Evolutionary conservation across 2,888 invertebrate genomes (phyloP), one percentile per base, ranked within the genome.

Genomic region (Smittia aterrima): DNA sequence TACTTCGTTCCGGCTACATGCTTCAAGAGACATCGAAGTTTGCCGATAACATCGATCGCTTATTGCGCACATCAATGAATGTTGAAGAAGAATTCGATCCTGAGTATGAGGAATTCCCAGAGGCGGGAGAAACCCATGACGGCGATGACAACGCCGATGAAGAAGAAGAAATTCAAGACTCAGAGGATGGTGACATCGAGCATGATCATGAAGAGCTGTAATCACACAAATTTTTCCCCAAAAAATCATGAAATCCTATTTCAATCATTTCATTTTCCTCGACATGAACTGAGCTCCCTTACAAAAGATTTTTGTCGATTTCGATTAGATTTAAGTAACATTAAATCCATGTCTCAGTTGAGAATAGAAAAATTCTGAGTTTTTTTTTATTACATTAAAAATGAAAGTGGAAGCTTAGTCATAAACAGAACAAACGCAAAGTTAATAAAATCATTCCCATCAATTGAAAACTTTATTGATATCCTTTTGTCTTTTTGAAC

Each of bases 1-100:
- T 96, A 1, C 85, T 98, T 71, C 85, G 96, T 75, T 97, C 98
- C 2, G 98, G 98, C n/a, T 99, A 89, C 84, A 89, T 92, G 89
- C 87, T 99, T 75, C 86, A 87, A 77, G 95, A 96, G 81, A 91
- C 94, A 0, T 86, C 91, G 1, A 90, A 90, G 77, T 98, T 98
- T 85, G 96, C 98, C 0, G 90, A 91, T 68, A 88, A 92, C 76
- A 93, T 99, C 74, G 99, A 99, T 82, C 85, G 85, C 76, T 92
- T 99, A 89, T 90, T 99, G 89, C 86, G 91, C 79, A 87, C 88
- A 79, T 86, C 90, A 16, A 84, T 96, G 18, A 93, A 94, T 20
- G 87, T 95, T 77, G 86, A 93, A 53, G 79, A 90, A 70, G 95
- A 94, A 79, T 38, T 62, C n/a, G 83, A 86, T 76, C 82, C 85